Percentiles rank a stretch among this genome's conserved stretches.
These are phyloP conservation scores for Sphaerophoria taeniata DNA, from an alignment of 2,888 invertebrate species.

Conservation along the genomic window DNA sequence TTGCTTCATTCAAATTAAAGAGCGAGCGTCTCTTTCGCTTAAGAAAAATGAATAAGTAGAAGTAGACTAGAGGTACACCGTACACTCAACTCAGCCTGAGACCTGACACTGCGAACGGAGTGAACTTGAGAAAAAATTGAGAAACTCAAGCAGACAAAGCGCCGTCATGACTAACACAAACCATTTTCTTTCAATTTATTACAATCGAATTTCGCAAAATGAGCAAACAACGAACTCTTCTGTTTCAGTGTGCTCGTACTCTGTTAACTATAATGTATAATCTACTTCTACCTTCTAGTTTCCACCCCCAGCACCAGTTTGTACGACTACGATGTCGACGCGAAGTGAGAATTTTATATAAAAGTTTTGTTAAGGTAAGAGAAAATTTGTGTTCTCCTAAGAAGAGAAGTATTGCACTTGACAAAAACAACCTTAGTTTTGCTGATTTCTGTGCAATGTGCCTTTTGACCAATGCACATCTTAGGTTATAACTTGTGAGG, in stretches of 20 bases:
- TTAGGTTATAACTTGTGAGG: not conserved
- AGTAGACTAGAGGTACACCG: no score
- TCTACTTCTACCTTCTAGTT: slow-evolving; percentile 35
- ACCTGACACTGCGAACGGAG: no score
- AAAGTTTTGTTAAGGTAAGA: not conserved
- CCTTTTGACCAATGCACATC: slow-evolving; percentile 6
- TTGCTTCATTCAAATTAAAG: slow-evolving; percentile 26
- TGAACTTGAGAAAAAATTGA: not conserved
- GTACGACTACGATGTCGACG: not conserved
- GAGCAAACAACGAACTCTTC: slow-evolving; percentile 17
- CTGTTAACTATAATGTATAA: slow-evolving; percentile 6
- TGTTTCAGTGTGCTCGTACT: no score
- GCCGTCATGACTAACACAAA: slow-evolving; percentile 54
- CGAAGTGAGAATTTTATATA: not conserved
- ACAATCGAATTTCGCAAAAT: slow-evolving; percentile 17
- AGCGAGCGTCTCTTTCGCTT: slow-evolving; percentile 28
- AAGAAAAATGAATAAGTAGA: slow-evolving; percentile 5
- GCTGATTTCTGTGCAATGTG: slow-evolving; percentile 5
- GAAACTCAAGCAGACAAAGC: slow-evolving; percentile 47
- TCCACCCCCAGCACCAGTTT: slow-evolving; percentile 3
- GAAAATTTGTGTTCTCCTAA: not conserved
- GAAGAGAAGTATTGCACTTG: slow-evolving; percentile 2
- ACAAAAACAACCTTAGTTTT: not conserved
- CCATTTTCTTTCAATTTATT: not conserved
- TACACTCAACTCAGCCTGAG: no score